Evolutionary conservation across 1,140 invertebrate species (phyloP), one percentile per base, ranked within the genome.

Genomic region (Heliothis subflexa): DNA sequence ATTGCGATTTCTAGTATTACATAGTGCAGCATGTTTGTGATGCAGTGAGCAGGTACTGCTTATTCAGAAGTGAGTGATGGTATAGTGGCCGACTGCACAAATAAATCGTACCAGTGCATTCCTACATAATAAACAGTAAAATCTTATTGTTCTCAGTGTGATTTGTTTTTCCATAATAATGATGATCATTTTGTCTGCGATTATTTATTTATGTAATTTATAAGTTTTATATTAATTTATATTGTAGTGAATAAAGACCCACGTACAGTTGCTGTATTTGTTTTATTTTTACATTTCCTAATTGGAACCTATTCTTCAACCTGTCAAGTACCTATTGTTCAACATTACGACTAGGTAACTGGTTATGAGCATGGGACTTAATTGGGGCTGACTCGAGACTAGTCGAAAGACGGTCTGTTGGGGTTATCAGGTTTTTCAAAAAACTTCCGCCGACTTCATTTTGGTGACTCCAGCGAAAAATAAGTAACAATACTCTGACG

Each of bases 221-320:
- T 92, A 88, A 88, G 86, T 88, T 92, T 92, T 90, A 83, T 91
- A 89, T 89, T 91, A 88, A 92, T 92, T 92, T 92, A 91, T 91
- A 89, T 85, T 83, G 72, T 92, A 88, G 84, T 85, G 77, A 91
- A 91, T 91, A 78, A 78, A 92, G 83, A 88, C 82, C 78, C 72
- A 66, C 80, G 73, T 75, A 75, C 83, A 85, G 85, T 86, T 83
- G 75, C 62, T 72, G 21, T 55, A 28, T 21, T 80, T 13, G 82
- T 81, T 80, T 77, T 81, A 75, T 73, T 64, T 74, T 79, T 12
- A 9, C 64, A 50, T 4, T 33, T 52, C 33, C 33, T 9, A 40
- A 33, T 40, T 40, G 33, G 33, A 40, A 25, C 21, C 21, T 25
- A 25, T 25, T 25, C 21, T 25, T 25, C 0, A 25, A 25, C 21